phyloP scores from a whole-genome alignment of 2,797 vertebrate species.

The Sciaenops ocellatus region DNA sequence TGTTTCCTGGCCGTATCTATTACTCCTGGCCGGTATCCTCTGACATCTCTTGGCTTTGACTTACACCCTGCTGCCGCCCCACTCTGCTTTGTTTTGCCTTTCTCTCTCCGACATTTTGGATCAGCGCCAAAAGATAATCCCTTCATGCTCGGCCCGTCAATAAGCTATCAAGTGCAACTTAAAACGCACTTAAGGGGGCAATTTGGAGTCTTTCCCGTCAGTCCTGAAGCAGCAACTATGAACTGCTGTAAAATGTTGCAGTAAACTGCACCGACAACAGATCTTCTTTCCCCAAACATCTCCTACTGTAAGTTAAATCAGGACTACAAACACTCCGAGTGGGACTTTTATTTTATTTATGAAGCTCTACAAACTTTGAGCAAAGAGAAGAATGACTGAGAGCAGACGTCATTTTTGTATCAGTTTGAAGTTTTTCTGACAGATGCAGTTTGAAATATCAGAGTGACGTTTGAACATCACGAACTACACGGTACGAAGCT shows the following conservation, averaged over 20 bases:
- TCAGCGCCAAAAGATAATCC: slow-evolving; percentile 53
- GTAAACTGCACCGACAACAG: not conserved
- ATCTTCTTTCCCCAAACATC: too few species aligned
- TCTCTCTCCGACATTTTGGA: slow-evolving; percentile 25
- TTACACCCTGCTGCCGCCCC: slow-evolving; percentile 1
- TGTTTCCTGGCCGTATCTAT: slow-evolving; percentile 36
- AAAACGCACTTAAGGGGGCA: slow-evolving; percentile 28
- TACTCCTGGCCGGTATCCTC: slow-evolving; percentile 21
- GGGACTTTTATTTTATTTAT: too few species aligned
- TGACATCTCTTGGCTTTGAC: not conserved
- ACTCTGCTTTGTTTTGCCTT: slow-evolving; percentile 26
- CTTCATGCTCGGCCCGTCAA: slow-evolving; percentile 45
- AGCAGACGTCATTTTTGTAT: too few species aligned
- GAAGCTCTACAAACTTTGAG: too few species aligned
- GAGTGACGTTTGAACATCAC: too few species aligned
- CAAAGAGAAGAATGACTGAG: too few species aligned
- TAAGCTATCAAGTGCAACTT: slow-evolving; percentile 41
- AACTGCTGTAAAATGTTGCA: not conserved
- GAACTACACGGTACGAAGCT: too few species aligned
- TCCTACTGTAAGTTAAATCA: too few species aligned
- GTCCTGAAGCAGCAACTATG: slow-evolving; percentile 28
- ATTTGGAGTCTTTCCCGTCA: slow-evolving; percentile 39
- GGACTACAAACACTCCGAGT: too few species aligned
- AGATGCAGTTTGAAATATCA: too few species aligned
- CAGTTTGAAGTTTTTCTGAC: too few species aligned